Evolutionary conservation across 2,888 invertebrate species (phyloP).

Genomic region (Torymus texanus): DNA sequence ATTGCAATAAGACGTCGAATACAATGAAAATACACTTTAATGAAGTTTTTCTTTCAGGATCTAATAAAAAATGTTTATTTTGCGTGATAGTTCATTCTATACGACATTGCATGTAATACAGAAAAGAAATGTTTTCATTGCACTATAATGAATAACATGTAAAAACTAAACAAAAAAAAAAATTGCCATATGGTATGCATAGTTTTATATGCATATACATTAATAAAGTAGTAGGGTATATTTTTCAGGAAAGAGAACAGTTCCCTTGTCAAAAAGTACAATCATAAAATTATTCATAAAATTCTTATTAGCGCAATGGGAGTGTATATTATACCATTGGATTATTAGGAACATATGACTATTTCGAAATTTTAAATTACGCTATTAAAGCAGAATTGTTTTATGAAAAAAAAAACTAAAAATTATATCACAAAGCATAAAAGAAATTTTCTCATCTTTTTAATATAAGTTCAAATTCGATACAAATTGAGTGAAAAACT

Average conservation of each 20-base stretch:
- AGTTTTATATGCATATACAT: slow-evolving; percentile 19
- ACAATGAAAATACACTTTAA: slow-evolving; percentile 47
- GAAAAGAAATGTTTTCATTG: slow-evolving; percentile 29
- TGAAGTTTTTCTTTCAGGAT: slow-evolving; percentile 9
- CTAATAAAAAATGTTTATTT: slow-evolving; percentile 13
- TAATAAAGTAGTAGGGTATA: not conserved
- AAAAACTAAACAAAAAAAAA: slow-evolving; percentile 10
- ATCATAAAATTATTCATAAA: slow-evolving; percentile 44
- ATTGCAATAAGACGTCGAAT: slow-evolving; percentile 43
- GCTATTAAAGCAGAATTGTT: slow-evolving; percentile 10
- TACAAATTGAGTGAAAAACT: slow-evolving; percentile 46
- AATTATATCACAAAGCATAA: slow-evolving; percentile 20
- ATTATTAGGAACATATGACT: slow-evolving; percentile 52
- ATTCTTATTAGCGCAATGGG: slow-evolving; percentile 24
- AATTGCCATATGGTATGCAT: not conserved
- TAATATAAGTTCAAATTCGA: slow-evolving; percentile 21
- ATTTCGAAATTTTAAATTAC: slow-evolving; percentile 33
- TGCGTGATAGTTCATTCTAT: slow-evolving; percentile 24
- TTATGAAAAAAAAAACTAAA: slow-evolving; percentile 11
- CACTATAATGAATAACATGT: slow-evolving; percentile 18
- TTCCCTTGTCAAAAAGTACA: slow-evolving; percentile 27
- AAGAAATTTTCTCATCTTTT: slow-evolving; percentile 24
- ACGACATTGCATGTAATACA: slow-evolving; percentile 32
- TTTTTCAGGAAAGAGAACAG: slow-evolving; percentile 11
- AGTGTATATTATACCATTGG: slow-evolving; percentile 34